phyloP scores from a whole-genome alignment of 2,888 invertebrate species.

The Drosophila fungiperda region DNA sequence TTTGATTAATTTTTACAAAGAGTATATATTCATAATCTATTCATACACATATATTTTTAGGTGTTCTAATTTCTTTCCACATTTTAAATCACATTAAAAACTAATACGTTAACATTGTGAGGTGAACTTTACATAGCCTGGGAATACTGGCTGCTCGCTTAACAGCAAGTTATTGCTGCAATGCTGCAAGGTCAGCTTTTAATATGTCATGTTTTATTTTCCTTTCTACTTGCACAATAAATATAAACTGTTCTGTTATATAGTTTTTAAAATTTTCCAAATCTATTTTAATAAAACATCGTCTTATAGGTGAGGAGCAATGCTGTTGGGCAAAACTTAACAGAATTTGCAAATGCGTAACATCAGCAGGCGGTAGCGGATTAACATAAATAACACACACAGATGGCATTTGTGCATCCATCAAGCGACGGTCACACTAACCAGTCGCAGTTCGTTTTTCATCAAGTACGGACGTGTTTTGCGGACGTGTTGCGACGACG shows the following conservation, averaged over 20 bases:
- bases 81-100: constrained; percentile 32
- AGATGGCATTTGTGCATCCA: constrained; percentile 15
- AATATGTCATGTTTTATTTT: neutral
- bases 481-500: constrained; percentile 56
- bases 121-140: neutral
- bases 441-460: constrained; percentile 52
- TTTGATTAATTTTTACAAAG: constrained; percentile 32
- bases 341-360: constrained; percentile 8
- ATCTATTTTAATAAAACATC: neutral
- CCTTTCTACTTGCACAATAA: neutral
- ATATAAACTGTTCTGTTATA: neutral
- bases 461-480: constrained; percentile 44
- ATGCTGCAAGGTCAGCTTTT: neutral
- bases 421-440: constrained; percentile 38
- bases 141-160: constrained; percentile 3
- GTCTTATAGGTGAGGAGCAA: constrained; percentile 1
- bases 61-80: constrained; percentile 25
- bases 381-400: neutral
- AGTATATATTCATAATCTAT: constrained; percentile 37
- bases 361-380: constrained; percentile 1
- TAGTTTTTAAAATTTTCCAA: neutral
- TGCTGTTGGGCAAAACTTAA: neutral
- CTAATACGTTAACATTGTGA: constrained; percentile 16
- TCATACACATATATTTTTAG: constrained; percentile 5
- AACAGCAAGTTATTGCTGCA: neutral